phyloP scores from a whole-genome alignment of 2,888 invertebrate species.

The Stenodema calcarata region DNA sequence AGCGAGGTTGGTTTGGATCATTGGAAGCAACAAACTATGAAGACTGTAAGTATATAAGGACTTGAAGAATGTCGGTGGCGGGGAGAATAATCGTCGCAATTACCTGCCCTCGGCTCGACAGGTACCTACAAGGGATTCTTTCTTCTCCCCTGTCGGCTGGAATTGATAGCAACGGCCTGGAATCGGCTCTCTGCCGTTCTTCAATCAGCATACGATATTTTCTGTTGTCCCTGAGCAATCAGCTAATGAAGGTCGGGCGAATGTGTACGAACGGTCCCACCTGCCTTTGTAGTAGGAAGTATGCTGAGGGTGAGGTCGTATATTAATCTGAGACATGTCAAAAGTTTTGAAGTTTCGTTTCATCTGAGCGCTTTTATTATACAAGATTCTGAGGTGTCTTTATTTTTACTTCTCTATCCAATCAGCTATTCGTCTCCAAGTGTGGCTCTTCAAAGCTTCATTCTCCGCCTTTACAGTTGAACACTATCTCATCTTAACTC shows the following conservation, averaged over 20 bases:
- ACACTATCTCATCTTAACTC: too few relatives aligned
- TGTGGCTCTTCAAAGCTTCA: too few relatives aligned
- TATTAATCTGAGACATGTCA: neutral
- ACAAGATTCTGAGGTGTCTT: neutral
- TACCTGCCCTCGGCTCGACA: neutral
- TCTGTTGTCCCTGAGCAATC: neutral
- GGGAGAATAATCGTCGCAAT: conserved; percentile 25
- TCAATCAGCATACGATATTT: neutral
- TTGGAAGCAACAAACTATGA: neutral
- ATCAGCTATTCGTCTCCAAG: too few relatives aligned
- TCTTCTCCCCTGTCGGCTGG: conserved; percentile 1
- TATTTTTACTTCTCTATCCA: neutral
- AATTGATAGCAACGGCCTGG: neutral
- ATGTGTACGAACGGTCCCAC: neutral
- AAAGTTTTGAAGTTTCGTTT: neutral
- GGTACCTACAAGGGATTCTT: neutral
- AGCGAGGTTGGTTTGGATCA: neutral
- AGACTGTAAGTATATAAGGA: neutral
- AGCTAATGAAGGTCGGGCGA: neutral
- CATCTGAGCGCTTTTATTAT: neutral
- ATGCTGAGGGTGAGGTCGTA: neutral
- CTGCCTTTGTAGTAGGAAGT: neutral
- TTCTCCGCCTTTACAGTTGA: too few relatives aligned
- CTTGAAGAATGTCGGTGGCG: conserved; percentile 18
- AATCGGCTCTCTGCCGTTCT: neutral